Evolutionary conservation across 2,113 vertebrate genomes (phyloP), one percentile per base, ranked within the genome.

Genomic region (Phrynocephalus versicolor): DNA sequence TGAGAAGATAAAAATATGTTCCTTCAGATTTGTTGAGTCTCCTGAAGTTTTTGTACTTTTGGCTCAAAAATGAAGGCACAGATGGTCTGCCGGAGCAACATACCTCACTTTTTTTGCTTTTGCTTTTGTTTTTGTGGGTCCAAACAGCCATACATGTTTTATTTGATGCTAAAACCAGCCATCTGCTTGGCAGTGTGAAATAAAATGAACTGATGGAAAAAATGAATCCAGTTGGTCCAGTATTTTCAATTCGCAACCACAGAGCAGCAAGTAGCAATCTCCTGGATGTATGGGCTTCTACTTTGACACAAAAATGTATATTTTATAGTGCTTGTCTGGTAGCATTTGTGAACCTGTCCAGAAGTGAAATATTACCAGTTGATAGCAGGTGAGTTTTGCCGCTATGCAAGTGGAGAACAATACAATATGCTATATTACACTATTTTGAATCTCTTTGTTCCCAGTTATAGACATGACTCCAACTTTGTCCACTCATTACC

Each of bases 161-260:
- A 45, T 92, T 95, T 94, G 79, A 39, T 93, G 91, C 86, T 95
- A 93, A 95, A 93, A 91, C 89, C 92, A 88, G 92, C 93, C 94
- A 95, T 96, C 94, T 95, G 94, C 90, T 95, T 88, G 89, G 88
- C 89, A 86, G 72, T 88, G 92, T 84, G 45, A 51, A 51, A 51
- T 6, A 51, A 51, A 51, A 51, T 33, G 37, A 92, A 94, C 91
- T 92, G 89, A n/a, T 85, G 84, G 86, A 87, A 93, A 95, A 79
- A 87, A 93, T 92, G 95, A 92, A 91, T 87, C 90, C 85, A 76
- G 16, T 93, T 87, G 90, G 81, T 78, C 88, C 84, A 81, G 79
- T 27, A 85, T 88, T 83, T 88, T 8, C 39, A 1, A 3, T 89
- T 91, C 90, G 93, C 87, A 93, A 92, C 92, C 85, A 64, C 80